Evolutionary conservation across 2,888 invertebrate genomes (phyloP).

Genomic region (Epirrhoe tristata): DNA sequence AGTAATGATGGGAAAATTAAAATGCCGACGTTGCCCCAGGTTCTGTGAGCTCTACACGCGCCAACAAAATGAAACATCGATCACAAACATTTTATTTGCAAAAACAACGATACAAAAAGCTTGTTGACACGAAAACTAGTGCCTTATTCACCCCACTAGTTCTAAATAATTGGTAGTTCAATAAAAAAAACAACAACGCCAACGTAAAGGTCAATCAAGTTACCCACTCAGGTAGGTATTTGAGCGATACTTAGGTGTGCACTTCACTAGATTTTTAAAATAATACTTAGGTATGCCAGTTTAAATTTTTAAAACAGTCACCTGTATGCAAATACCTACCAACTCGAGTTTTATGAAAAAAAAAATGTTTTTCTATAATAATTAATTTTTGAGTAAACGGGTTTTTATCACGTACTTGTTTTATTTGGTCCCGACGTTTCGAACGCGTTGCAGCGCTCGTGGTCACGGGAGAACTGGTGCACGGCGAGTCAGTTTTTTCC

Average conservation of each 20-base stretch:
- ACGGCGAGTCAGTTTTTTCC: no score
- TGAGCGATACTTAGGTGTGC: not conserved
- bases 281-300: not conserved
- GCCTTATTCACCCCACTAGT: slow-evolving; percentile 13
- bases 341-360: not conserved
- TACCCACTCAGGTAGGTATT: not conserved
- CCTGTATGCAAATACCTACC: not conserved
- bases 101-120: slow-evolving; percentile 21
- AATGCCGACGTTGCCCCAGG: slow-evolving; percentile 35
- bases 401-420: no score
- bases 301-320: not conserved
- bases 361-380: not conserved
- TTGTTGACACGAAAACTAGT: slow-evolving; percentile 17
- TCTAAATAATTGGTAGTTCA: slow-evolving; percentile 6
- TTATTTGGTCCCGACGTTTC: no score
- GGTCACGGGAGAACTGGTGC: no score
- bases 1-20: slow-evolving; percentile 38
- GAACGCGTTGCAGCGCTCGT: no score
- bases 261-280: not conserved
- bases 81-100: slow-evolving; percentile 34
- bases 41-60: slow-evolving; percentile 32
- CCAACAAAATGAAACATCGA: slow-evolving; percentile 42
- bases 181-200: slow-evolving; percentile 4
- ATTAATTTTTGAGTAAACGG: no score
- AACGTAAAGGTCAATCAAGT: not conserved